Evolutionary conservation across 92 coral and sea anemone species (phyloP).

Genomic region (Epizoanthus stellaris): DNA sequence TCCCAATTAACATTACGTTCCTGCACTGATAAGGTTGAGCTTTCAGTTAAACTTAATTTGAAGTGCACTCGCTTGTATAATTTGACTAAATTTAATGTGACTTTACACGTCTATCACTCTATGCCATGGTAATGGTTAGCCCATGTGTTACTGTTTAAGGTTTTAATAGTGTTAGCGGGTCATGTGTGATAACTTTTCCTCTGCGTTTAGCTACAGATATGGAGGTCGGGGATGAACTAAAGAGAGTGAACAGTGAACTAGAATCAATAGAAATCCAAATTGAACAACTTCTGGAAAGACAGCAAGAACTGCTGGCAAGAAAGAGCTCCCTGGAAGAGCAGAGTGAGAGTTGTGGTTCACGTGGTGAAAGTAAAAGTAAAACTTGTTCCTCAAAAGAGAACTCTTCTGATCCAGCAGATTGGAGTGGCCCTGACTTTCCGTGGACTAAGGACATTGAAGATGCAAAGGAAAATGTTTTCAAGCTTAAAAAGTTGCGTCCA

Average conservation of each 20-base stretch:
- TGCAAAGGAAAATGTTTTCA: slow-evolving; percentile 64
- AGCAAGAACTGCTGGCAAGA: slow-evolving; percentile 69
- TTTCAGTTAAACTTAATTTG: no score
- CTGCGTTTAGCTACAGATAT: slow-evolving; percentile 15
- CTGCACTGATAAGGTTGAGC: no score
- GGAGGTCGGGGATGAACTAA: slow-evolving; percentile 69
- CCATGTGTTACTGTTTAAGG: no score
- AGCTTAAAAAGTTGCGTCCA: slow-evolving; percentile 77
- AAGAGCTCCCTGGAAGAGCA: slow-evolving; percentile 64
- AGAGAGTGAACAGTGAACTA: slow-evolving; percentile 76
- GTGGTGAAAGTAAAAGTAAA: neutral
- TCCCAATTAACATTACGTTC: no score
- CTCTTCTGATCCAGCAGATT: slow-evolving; percentile 36
- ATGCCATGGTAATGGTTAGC: no score
- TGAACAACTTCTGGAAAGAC: slow-evolving; percentile 76
- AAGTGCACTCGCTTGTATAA: neutral
- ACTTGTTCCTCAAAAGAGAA: slow-evolving; percentile 19
- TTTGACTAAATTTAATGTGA: no score
- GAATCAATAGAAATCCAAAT: slow-evolving; percentile 73
- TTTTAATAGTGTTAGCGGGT: no score
- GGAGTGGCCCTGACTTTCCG: slow-evolving; percentile 64
- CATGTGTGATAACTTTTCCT: neutral
- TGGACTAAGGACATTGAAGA: slow-evolving; percentile 84
- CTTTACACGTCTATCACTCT: no score
- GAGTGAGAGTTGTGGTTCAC: slow-evolving; percentile 2